Percentiles rank a stretch among this genome's conserved stretches.
Evolutionary conservation across 92 coral and sea anemone species (phyloP).

Genomic region (Porites evermanni): DNA sequence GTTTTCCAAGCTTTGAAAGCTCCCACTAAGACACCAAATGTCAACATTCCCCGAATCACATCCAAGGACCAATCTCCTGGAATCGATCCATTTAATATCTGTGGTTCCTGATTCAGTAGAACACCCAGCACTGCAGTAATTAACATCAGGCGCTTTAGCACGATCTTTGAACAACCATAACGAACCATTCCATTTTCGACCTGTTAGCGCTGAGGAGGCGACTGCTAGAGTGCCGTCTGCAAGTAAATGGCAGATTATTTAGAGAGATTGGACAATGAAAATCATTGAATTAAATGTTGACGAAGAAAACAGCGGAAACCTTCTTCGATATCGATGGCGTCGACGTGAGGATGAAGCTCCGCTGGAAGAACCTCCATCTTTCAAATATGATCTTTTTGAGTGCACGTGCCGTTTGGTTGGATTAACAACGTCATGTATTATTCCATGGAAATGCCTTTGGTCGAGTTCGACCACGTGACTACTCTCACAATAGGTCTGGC

Average conservation of each 20-base stretch:
- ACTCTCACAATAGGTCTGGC: too few relatives aligned
- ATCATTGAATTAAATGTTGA: neutral
- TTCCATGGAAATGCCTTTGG: neutral
- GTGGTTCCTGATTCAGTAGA: constrained; percentile 90
- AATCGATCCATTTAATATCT: constrained; percentile 90
- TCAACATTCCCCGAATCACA: constrained; percentile 89
- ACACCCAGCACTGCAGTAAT: constrained; percentile 85
- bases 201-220: constrained; percentile 90
- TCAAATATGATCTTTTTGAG: neutral
- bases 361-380: constrained; percentile 89
- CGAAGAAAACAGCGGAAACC: constrained; percentile 46
- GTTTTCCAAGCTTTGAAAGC: constrained; percentile 84
- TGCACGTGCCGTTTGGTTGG: constrained; percentile 33
- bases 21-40: constrained; percentile 86
- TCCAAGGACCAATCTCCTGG: constrained; percentile 83
- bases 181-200: constrained; percentile 97
- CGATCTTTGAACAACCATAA: constrained; percentile 96
- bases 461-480: neutral
- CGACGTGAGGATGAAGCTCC: constrained; percentile 77
- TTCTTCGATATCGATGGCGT: constrained; percentile 86
- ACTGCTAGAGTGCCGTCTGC: constrained; percentile 90
- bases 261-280: neutral
- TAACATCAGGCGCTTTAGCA: constrained; percentile 90
- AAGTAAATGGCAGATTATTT: neutral
- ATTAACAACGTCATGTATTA: constrained; percentile 7